Evolutionary conservation across 2,113 vertebrate genomes (phyloP).

Genomic region (Zingel zingel): DNA sequence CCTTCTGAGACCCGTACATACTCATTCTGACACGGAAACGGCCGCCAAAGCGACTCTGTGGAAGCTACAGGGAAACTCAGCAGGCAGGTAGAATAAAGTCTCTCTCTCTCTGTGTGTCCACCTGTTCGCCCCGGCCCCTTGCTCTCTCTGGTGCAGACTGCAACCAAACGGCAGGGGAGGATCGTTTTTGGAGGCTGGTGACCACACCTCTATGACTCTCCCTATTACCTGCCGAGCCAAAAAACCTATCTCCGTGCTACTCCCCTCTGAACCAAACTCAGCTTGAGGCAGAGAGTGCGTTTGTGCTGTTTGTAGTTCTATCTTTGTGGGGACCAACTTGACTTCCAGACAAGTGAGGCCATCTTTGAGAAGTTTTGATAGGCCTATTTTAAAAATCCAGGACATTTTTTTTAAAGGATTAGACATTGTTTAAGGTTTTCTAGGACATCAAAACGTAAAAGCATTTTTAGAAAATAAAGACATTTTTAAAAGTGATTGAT

Average conservation of each 20-base stretch:
- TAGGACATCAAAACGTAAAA: too few species aligned
- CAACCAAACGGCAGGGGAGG: neutral
- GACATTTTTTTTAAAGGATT: too few species aligned
- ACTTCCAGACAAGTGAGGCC: neutral
- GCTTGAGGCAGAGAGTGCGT: conserved; percentile 29
- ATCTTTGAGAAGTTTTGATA: neutral
- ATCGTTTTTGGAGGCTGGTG: conserved; percentile 37
- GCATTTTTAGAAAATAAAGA: neutral
- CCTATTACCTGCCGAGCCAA: conserved; percentile 14
- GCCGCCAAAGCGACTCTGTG: neutral
- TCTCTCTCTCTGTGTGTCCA: neutral
- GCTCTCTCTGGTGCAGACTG: conserved; percentile 54
- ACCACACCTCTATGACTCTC: conserved; percentile 70
- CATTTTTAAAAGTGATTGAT: neutral
- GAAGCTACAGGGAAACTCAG: neutral
- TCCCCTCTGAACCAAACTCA: conserved; percentile 30
- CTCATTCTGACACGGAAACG: conserved; percentile 61
- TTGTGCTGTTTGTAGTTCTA: neutral
- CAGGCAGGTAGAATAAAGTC: neutral
- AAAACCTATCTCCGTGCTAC: conserved; percentile 18
- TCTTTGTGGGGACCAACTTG: neutral
- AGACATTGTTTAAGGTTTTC: too few species aligned
- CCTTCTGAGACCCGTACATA: conserved; percentile 70
- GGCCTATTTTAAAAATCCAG: neutral
- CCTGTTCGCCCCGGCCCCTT: conserved; percentile 17